Evolutionary conservation across 2,888 invertebrate species (phyloP).

Genomic region (Lasius fuliginosus): DNA sequence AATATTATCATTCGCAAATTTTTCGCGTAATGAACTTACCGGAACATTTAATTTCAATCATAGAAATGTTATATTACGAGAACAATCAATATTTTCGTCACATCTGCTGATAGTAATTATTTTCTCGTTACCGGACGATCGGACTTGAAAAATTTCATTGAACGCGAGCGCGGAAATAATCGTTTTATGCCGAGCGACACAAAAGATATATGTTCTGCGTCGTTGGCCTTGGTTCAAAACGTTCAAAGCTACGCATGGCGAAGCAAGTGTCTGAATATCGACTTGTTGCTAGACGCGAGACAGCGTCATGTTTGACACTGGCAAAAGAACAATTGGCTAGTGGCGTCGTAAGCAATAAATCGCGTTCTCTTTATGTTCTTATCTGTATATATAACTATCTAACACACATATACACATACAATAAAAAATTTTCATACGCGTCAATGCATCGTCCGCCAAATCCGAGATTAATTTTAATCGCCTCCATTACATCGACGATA

Average conservation of each 20-base stretch:
- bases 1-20: background rate
- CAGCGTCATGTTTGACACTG: slow-evolving; percentile 48
- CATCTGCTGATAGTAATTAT: background rate
- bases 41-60: background rate
- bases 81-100: background rate
- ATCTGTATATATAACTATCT: background rate
- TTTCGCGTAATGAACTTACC: background rate
- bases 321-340: slow-evolving; percentile 68
- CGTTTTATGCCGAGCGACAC: slow-evolving; percentile 8
- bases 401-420: background rate
- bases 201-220: slow-evolving; percentile 47
- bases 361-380: slow-evolving; percentile 3
- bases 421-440: background rate
- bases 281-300: slow-evolving; percentile 68
- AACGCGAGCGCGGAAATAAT: background rate
- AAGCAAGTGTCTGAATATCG: slow-evolving; percentile 36
- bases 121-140: slow-evolving; percentile 21
- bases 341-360: slow-evolving; percentile 14
- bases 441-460: background rate
- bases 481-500: background rate
- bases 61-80: background rate
- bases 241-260: slow-evolving; percentile 30
- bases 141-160: slow-evolving; percentile 24
- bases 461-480: background rate
- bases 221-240: slow-evolving; percentile 57